A percentile compares a stretch with the other conserved stretches of the same genome.
Evolutionary conservation across 2,113 vertebrate species (phyloP).

Genomic region (Anseranas semipalmata): DNA sequence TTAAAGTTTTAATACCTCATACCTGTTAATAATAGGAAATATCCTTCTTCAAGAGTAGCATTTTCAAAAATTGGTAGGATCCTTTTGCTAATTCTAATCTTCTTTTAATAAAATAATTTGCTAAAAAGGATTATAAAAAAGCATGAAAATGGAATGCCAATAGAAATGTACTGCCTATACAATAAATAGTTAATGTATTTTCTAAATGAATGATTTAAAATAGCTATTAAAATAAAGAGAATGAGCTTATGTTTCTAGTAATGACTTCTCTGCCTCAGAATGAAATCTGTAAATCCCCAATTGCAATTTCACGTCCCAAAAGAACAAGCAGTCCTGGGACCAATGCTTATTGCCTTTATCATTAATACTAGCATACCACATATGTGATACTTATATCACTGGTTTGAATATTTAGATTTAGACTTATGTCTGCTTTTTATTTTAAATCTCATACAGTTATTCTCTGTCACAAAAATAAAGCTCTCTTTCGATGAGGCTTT

Average conservation of each 20-base stretch:
- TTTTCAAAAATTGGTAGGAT: constrained; percentile 66
- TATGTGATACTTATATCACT: constrained; percentile 65
- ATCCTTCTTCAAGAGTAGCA: constrained; percentile 63
- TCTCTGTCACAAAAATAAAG: constrained; percentile 60
- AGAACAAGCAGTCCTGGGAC: constrained; percentile 76
- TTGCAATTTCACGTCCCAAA: constrained; percentile 80
- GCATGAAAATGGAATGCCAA: constrained; percentile 62
- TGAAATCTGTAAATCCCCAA: constrained; percentile 85
- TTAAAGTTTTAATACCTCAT: constrained; percentile 62
- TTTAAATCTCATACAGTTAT: constrained; percentile 68
- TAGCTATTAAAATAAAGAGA: constrained; percentile 84
- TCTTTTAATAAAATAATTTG: constrained; percentile 76
- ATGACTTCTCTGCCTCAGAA: constrained; percentile 85
- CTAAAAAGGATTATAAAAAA: constrained; percentile 65
- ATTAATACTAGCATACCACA: constrained; percentile 58
- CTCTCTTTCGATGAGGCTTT: constrained; percentile 39
- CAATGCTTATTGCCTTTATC: constrained; percentile 67
- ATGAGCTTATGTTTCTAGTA: constrained; percentile 86
- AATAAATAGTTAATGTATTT: constrained; percentile 83
- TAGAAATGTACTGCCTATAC: constrained; percentile 64
- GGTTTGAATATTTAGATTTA: constrained; percentile 73
- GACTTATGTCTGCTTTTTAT: constrained; percentile 67
- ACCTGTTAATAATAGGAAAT: constrained; percentile 68
- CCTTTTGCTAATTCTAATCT: constrained; percentile 63
- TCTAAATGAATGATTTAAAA: constrained; percentile 87